phyloP scores from a whole-genome alignment of 23 tunicate species.

The Botrylloides violaceus region DNA sequence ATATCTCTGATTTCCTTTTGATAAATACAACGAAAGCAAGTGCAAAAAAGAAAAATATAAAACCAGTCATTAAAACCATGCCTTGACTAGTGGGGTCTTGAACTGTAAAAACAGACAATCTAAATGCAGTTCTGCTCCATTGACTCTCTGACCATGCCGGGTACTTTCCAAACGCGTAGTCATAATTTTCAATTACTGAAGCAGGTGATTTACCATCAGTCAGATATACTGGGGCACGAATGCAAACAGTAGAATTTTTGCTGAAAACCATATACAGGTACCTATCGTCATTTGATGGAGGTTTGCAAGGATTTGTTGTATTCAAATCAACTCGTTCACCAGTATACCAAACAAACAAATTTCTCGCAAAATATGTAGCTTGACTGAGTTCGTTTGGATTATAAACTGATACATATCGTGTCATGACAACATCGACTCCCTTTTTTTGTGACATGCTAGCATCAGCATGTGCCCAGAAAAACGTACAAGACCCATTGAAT shows the following conservation, averaged over 20 bases:
- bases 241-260: not conserved
- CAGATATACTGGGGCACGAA: not conserved
- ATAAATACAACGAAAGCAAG: not conserved
- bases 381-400: not conserved
- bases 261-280: slow-evolving; percentile 10
- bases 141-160: slow-evolving; percentile 74
- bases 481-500: slow-evolving; percentile 41
- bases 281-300: not conserved
- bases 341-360: not conserved
- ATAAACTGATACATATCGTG: slow-evolving; percentile 12
- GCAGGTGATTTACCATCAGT: slow-evolving; percentile 21
- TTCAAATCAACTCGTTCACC: not conserved
- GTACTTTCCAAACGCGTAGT: slow-evolving; percentile 12
- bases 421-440: not conserved
- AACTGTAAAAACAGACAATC: slow-evolving; percentile 37
- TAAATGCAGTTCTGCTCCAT: slow-evolving; percentile 48
- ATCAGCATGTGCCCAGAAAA: slow-evolving; percentile 22
- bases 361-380: slow-evolving; percentile 11
- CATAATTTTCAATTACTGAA: not conserved
- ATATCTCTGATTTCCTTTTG: slow-evolving; percentile 10
- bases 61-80: slow-evolving; percentile 48
- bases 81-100: slow-evolving; percentile 54
- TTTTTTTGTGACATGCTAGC: not conserved
- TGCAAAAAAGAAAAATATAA: slow-evolving; percentile 19
- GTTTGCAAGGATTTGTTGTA: slow-evolving; percentile 1